Percentiles rank a stretch among this genome's conserved stretches.
Conservation (phyloP, 2,888 invertebrate species). For the Sinodicranocentrus sp. region DNA sequence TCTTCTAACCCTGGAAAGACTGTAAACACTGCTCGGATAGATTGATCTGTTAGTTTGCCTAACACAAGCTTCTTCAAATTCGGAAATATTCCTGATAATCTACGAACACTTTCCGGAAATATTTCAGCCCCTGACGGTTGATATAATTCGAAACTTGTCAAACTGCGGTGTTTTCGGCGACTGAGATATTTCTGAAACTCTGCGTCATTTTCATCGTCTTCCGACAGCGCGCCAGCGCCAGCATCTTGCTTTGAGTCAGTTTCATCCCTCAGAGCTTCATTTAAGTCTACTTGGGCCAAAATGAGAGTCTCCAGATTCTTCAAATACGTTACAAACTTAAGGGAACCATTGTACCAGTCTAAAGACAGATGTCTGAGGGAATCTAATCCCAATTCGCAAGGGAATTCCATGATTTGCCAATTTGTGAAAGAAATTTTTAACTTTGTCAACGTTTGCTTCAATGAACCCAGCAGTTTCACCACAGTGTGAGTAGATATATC, state of each 20-base stretch:
- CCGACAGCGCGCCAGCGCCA: neutral
- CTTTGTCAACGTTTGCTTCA: conserved; percentile 59
- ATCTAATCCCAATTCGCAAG: conserved; percentile 48
- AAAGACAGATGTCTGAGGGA: conserved; percentile 55
- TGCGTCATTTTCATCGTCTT: neutral
- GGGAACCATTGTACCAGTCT: conserved; percentile 70
- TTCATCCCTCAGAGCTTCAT: conserved; percentile 58
- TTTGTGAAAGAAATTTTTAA: conserved; percentile 69
- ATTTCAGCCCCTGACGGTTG: conserved; percentile 65
- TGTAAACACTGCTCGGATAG: conserved; percentile 55
- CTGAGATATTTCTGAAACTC: conserved; percentile 21
- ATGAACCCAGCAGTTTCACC: conserved; percentile 49
- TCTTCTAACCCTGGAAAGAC: conserved; percentile 60
- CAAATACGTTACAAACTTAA: conserved; percentile 60
- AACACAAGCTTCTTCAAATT: conserved; percentile 56
- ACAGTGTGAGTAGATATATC: conserved; percentile 61
- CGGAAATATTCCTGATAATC: conserved; percentile 60
- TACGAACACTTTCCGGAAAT: conserved; percentile 52
- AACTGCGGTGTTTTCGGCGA: conserved; percentile 4
- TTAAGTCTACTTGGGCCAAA: conserved; percentile 62
- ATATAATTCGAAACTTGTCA: conserved; percentile 60
- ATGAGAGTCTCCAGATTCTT: conserved; percentile 59
- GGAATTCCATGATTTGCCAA: conserved; percentile 68
- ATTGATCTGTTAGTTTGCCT: conserved; percentile 65
- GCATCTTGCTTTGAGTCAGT: neutral